phyloP scores from a whole-genome alignment of 2,888 invertebrate genomes.

The Cremastinae sp. region DNA sequence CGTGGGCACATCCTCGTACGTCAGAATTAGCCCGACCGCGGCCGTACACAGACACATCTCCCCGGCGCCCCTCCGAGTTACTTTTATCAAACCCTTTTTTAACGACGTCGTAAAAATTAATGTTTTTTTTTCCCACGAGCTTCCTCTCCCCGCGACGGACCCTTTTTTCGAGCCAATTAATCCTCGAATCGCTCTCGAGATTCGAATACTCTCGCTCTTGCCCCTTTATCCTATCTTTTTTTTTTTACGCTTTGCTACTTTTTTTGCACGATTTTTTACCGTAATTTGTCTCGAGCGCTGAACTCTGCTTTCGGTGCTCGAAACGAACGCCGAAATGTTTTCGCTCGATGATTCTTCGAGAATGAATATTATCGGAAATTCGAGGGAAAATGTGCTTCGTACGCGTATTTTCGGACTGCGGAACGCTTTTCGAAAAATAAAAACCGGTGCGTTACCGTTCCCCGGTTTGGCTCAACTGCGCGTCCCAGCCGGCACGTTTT shows the following conservation, averaged over 20 bases:
- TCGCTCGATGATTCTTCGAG: too few species aligned
- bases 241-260: background rate
- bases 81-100: conserved; percentile 20
- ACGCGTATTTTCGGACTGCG: too few species aligned
- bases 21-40: conserved; percentile 40
- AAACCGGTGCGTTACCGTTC: conserved; percentile 38
- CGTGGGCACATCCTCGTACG: conserved; percentile 46
- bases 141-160: background rate
- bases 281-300: too few species aligned
- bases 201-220: background rate
- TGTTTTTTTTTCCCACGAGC: background rate
- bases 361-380: too few species aligned
- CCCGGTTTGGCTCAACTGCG: conserved; percentile 44
- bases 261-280: background rate
- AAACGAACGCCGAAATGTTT: too few species aligned
- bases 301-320: too few species aligned
- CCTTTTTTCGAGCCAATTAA: background rate
- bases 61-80: too few species aligned
- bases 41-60: conserved; percentile 14
- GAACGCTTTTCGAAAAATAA: background rate
- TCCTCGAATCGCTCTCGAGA: background rate
- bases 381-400: too few species aligned
- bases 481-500: conserved; percentile 38
- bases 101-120: background rate
- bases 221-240: background rate